These are phyloP conservation scores for Rhinopomastus cyanomelas DNA, from an alignment of 2,113 vertebrate genomes.

Conservation along the genomic window DNA sequence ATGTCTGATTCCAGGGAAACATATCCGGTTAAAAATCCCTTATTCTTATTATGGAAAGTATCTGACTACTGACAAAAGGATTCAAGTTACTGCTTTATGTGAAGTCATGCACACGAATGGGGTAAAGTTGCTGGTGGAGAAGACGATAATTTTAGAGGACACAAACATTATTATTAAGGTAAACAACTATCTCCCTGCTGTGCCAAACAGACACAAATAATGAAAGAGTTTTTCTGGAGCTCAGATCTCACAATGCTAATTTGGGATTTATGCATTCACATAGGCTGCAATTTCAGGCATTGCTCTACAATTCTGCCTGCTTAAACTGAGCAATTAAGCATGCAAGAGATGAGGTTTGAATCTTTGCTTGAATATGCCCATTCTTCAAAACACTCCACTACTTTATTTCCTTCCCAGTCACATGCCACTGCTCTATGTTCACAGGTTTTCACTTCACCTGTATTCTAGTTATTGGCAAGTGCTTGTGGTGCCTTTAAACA, in stretches of 20 bases:
- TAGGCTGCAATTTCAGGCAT: not conserved
- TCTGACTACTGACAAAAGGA: slow-evolving; percentile 79
- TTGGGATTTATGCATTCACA: not conserved
- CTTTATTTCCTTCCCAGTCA: not conserved
- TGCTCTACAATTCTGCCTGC: not conserved
- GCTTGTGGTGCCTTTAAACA: not conserved
- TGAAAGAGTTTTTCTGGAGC: not conserved
- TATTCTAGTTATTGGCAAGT: not conserved
- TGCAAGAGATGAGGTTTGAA: not conserved
- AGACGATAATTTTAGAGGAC: slow-evolving; percentile 77
- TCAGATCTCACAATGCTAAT: not conserved
- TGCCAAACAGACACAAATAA: not conserved
- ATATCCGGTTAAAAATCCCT: slow-evolving; percentile 75
- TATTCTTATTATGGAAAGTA: slow-evolving; percentile 76
- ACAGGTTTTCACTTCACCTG: not conserved
- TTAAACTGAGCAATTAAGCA: not conserved
- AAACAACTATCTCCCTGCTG: not conserved
- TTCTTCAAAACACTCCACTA: not conserved
- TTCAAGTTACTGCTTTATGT: slow-evolving; percentile 82
- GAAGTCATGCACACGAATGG: slow-evolving; percentile 51
- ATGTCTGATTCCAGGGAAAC: slow-evolving; percentile 74
- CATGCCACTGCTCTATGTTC: not conserved
- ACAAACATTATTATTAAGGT: slow-evolving; percentile 78
- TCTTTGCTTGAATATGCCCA: not conserved
- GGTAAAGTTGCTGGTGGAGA: slow-evolving; percentile 77